Evolutionary conservation across 2,888 invertebrate genomes (phyloP).

Genomic region (Ashinkailepas kermadecensis): DNA sequence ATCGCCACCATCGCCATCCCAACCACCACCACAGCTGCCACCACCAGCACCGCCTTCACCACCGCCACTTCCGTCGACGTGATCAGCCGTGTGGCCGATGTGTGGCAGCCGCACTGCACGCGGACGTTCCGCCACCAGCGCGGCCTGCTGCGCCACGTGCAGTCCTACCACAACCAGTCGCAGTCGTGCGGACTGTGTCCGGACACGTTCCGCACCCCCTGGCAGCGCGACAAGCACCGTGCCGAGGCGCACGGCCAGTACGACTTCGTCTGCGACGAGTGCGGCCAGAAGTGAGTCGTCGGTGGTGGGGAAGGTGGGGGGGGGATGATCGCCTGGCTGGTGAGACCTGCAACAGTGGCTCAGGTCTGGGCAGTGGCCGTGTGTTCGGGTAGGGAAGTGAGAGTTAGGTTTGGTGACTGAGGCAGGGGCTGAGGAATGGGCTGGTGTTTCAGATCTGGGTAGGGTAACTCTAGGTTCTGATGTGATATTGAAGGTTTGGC

Average conservation of each 20-base stretch:
- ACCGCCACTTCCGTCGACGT: not conserved
- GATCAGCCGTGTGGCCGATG: not conserved
- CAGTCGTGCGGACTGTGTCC: not conserved
- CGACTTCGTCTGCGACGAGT: slow-evolving; percentile 6
- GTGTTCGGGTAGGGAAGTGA: too few species aligned
- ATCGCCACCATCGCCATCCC: too few species aligned
- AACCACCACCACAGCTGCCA: not conserved
- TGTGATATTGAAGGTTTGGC: too few species aligned
- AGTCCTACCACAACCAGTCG: not conserved
- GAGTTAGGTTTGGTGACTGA: too few species aligned
- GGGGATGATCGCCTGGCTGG: too few species aligned
- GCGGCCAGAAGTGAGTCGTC: not conserved
- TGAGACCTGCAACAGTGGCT: too few species aligned
- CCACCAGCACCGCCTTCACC: not conserved
- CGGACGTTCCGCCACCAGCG: slow-evolving; percentile 4
- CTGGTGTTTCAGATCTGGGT: too few species aligned
- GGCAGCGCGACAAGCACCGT: slow-evolving; percentile 8
- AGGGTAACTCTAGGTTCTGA: too few species aligned
- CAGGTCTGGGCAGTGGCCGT: too few species aligned
- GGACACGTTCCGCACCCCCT: not conserved
- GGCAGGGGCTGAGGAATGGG: too few species aligned
- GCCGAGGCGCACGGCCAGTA: slow-evolving; percentile 12
- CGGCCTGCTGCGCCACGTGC: not conserved
- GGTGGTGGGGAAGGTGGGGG: not conserved
- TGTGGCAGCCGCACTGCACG: not conserved